A percentile compares a stretch with the other conserved stretches of the same genome.
Evolutionary conservation across 2,797 vertebrate genomes (phyloP).

Genomic region (Ptychadena robeensis): DNA sequence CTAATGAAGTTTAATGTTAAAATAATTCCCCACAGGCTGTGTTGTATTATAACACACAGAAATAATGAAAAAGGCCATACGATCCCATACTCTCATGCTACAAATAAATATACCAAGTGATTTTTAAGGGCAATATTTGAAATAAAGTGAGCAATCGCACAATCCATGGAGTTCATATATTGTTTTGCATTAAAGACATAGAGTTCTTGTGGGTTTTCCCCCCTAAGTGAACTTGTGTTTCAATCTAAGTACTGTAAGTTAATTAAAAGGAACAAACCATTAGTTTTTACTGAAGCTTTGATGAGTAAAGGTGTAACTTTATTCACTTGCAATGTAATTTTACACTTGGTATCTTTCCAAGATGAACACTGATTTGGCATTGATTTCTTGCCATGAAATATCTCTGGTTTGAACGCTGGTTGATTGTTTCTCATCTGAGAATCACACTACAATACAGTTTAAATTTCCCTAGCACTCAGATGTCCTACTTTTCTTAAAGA

Average conservation of each 20-base stretch:
- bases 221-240: background rate
- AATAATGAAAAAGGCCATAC: constrained; percentile 52
- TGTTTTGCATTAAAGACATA: background rate
- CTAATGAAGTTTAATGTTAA: constrained; percentile 77
- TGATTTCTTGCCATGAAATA: background rate
- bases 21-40: constrained; percentile 70
- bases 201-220: background rate
- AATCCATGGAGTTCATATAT: background rate
- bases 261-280: constrained; percentile 40
- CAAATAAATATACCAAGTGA: constrained; percentile 48
- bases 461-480: background rate
- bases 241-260: background rate
- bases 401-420: constrained; percentile 20
- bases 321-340: constrained; percentile 20
- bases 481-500: background rate
- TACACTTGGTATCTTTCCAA: constrained; percentile 13
- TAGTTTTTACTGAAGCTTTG: constrained; percentile 24
- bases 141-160: constrained; percentile 38
- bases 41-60: constrained; percentile 63
- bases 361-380: constrained; percentile 13
- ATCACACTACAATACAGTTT: background rate
- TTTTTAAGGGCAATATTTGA: constrained; percentile 57
- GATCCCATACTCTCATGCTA: constrained; percentile 46
- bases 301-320: constrained; percentile 18
- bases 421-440: constrained; percentile 5